These are phyloP conservation scores for Strigamia crassipes DNA, from an alignment of 2,888 invertebrate genomes.

Conservation along the genomic window DNA sequence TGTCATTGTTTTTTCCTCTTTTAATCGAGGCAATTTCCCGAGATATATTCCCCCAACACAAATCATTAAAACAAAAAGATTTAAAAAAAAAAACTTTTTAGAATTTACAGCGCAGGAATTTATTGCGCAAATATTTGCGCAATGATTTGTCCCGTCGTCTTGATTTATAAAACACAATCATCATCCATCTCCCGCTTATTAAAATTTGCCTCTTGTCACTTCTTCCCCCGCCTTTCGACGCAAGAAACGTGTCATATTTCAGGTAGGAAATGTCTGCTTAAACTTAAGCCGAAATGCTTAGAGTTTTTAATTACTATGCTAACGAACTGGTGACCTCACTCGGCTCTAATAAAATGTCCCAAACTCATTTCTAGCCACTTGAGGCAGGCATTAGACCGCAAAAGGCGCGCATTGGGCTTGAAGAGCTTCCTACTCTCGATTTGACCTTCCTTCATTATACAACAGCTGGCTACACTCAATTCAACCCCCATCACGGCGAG, in stretches of 20 bases:
- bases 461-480: constrained; percentile 37
- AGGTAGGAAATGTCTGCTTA: neutral
- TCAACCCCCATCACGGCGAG: neutral
- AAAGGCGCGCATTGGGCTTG: constrained; percentile 3
- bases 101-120: too few species aligned
- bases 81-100: neutral
- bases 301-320: neutral
- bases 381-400: constrained; percentile 23
- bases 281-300: neutral
- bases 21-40: neutral
- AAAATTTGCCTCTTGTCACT: neutral
- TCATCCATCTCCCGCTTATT: constrained; percentile 17
- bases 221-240: neutral
- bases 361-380: constrained; percentile 19
- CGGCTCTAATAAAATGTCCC: constrained; percentile 18
- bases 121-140: constrained; percentile 19
- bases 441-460: constrained; percentile 34
- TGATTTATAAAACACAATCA: constrained; percentile 24
- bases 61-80: neutral
- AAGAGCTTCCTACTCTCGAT: neutral
- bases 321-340: constrained; percentile 7
- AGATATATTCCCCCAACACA: neutral
- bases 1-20: neutral
- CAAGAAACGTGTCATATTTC: neutral
- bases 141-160: neutral